Conservation (phyloP, 2,888 invertebrate genomes). For the Eupeodes latifasciatus region DNA sequence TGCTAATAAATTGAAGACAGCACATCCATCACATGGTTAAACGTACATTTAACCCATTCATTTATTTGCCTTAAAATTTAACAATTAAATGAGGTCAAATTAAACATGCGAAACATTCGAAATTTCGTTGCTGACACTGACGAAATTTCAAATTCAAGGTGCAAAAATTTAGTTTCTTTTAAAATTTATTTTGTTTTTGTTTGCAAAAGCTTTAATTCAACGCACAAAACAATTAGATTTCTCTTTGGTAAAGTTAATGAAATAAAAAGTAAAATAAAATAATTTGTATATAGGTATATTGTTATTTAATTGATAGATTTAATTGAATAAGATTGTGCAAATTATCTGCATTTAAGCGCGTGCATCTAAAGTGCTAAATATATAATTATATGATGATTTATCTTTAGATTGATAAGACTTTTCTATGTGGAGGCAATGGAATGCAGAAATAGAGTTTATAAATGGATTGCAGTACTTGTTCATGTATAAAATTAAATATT, state of each 20-base stretch:
- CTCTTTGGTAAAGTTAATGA: neutral
- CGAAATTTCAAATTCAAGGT: conserved; percentile 1
- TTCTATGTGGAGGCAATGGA: conserved; percentile 1
- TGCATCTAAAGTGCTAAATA: neutral
- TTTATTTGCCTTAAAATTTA: conserved; percentile 20
- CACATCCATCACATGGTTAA: conserved; percentile 10
- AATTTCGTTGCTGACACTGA: conserved; percentile 2
- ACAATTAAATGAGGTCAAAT: conserved; percentile 21
- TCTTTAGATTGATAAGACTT: conserved; percentile 10
- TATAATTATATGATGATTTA: conserved; percentile 1
- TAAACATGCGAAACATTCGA: conserved; percentile 9
- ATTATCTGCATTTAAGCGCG: neutral
- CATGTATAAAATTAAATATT: neutral
- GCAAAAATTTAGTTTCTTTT: neutral
- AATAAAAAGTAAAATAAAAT: neutral
- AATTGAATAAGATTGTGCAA: neutral
- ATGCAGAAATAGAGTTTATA: neutral
- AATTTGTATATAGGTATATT: neutral
- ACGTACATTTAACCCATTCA: neutral
- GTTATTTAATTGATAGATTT: neutral
- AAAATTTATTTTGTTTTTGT: neutral
- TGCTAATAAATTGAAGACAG: neutral
- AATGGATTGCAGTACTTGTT: neutral
- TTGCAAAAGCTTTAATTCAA: neutral
- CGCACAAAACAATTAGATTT: neutral